Conservation (phyloP, 2,113 vertebrate species). For the Entelurus aequoreus region DNA sequence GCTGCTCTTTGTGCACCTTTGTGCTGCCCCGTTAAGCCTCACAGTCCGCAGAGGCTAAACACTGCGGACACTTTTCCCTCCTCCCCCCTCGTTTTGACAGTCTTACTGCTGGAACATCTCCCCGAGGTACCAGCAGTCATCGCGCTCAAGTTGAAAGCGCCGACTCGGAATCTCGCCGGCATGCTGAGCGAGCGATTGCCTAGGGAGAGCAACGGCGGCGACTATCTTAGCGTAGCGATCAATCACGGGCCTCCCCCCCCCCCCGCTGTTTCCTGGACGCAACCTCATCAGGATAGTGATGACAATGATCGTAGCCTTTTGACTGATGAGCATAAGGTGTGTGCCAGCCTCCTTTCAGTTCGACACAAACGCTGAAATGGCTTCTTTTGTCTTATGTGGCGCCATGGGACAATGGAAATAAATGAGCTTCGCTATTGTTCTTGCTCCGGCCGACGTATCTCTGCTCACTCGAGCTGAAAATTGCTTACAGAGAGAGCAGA, state of each 20-base stretch:
- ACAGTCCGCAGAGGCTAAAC: slow-evolving; percentile 20
- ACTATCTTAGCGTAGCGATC: slow-evolving; percentile 40
- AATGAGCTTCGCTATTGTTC: slow-evolving; percentile 65
- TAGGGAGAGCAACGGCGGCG: slow-evolving; percentile 41
- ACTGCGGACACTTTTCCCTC: neutral
- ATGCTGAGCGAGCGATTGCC: slow-evolving; percentile 37
- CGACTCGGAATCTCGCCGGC: slow-evolving; percentile 8
- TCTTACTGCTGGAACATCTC: neutral
- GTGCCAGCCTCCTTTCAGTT: neutral
- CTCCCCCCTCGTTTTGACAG: neutral
- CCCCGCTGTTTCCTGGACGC: slow-evolving; percentile 22
- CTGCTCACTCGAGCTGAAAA: slow-evolving; percentile 75
- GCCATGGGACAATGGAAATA: slow-evolving; percentile 48
- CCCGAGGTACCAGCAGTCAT: neutral
- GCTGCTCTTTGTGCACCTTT: slow-evolving; percentile 29
- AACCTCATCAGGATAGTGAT: slow-evolving; percentile 32
- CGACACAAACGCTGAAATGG: slow-evolving; percentile 12
- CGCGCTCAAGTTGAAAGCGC: neutral
- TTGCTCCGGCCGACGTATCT: slow-evolving; percentile 58
- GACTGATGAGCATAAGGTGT: slow-evolving; percentile 20
- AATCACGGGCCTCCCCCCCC: slow-evolving; percentile 32
- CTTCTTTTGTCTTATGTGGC: slow-evolving; percentile 36
- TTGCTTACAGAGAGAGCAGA: slow-evolving; percentile 59
- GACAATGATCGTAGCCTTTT: slow-evolving; percentile 3
- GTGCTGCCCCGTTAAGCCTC: neutral